Percentiles rank a stretch among this genome's conserved stretches.
phyloP scores from a whole-genome alignment of 1,140 invertebrate species.

The Plodia interpunctella region DNA sequence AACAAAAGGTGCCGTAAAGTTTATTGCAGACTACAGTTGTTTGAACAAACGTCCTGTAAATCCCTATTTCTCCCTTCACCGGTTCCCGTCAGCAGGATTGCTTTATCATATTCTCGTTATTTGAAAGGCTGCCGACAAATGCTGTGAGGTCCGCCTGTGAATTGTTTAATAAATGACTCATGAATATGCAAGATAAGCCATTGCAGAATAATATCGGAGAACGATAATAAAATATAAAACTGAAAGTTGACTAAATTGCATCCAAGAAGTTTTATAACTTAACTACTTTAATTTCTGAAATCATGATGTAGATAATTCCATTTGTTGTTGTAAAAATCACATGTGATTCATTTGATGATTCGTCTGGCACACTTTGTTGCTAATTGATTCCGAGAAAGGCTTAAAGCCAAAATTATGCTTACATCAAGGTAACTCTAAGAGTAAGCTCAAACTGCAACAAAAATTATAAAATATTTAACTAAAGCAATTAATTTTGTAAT shows the following conservation, averaged over 20 bases:
- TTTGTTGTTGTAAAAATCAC: too few relatives aligned
- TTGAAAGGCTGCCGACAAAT: not conserved
- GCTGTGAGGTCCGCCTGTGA: not conserved
- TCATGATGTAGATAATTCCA: too few relatives aligned
- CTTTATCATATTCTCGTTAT: constrained; percentile 17
- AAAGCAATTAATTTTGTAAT: too few relatives aligned
- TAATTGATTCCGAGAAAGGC: too few relatives aligned
- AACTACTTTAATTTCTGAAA: too few relatives aligned
- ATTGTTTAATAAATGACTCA: not conserved
- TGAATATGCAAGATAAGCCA: not conserved
- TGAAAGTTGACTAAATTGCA: not conserved
- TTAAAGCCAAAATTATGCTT: too few relatives aligned
- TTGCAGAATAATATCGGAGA: not conserved
- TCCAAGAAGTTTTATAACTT: not conserved
- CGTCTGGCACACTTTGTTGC: constrained; percentile 25
- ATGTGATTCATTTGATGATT: constrained; percentile 32
- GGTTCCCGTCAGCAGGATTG: constrained; percentile 23
- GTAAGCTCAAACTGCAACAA: too few relatives aligned
- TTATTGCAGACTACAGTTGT: constrained; percentile 38
- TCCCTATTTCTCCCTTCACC: constrained; percentile 32
- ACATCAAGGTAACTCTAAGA: too few relatives aligned
- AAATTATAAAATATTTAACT: too few relatives aligned
- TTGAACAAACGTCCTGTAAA: constrained; percentile 36
- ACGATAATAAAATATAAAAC: not conserved
- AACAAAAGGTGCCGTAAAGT: constrained; percentile 47